phyloP scores from a whole-genome alignment of 2,888 invertebrate genomes.

The Abscondita cerata region DNA sequence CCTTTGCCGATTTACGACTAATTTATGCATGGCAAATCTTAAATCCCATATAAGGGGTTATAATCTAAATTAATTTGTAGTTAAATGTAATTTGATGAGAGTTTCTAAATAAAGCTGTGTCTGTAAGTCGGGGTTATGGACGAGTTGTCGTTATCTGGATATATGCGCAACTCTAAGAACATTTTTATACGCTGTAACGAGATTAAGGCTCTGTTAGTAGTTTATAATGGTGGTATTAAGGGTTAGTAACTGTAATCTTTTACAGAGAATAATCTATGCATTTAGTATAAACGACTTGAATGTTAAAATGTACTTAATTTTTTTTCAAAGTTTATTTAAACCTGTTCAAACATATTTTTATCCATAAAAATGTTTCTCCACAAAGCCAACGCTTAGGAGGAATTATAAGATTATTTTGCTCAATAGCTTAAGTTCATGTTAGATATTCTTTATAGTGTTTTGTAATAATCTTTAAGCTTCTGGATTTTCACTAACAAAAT shows the following conservation, averaged over 20 bases:
- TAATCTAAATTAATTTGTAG: constrained; percentile 35
- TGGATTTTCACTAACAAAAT: no score
- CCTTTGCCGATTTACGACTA: constrained; percentile 14
- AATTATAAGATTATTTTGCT: no score
- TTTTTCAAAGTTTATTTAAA: constrained; percentile 12
- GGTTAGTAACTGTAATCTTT: constrained; percentile 46
- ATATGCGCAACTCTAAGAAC: constrained; percentile 40
- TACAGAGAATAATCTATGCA: constrained; percentile 46
- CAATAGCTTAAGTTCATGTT: no score
- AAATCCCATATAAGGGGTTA: constrained; percentile 23
- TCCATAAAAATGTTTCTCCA: no score
- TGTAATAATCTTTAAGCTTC: no score
- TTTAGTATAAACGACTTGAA: constrained; percentile 36
- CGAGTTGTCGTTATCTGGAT: constrained; percentile 37
- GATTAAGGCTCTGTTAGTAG: constrained; percentile 48
- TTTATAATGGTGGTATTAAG: constrained; percentile 51
- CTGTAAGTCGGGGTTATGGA: constrained; percentile 33
- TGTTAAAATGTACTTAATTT: constrained; percentile 19
- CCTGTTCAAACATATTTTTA: no score
- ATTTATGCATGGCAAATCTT: constrained; percentile 26
- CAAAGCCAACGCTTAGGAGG: no score
- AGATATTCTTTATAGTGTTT: no score
- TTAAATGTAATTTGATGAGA: constrained; percentile 34
- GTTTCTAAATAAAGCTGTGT: constrained; percentile 32
- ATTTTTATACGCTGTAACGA: constrained; percentile 47